Evolutionary conservation across 35 echinoderm and acorn worm species (phyloP).

Genomic region (Ptychodera flava): DNA sequence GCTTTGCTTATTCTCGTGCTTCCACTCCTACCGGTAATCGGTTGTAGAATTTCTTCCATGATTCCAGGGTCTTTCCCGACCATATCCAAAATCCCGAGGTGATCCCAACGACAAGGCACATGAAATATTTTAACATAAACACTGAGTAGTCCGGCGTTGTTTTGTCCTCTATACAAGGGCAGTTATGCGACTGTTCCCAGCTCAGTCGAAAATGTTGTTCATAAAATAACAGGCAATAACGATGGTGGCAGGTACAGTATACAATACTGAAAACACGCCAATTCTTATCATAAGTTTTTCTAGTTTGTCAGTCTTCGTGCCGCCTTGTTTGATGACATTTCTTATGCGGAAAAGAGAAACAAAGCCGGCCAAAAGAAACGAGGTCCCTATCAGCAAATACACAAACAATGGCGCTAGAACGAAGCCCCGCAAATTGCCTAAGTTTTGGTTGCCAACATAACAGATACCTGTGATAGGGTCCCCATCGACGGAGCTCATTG

Average conservation of each 20-base stretch:
- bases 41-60: slow-evolving; percentile 76
- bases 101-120: slow-evolving; percentile 97
- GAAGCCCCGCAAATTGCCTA: slow-evolving; percentile 79
- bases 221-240: slow-evolving; percentile 86
- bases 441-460: slow-evolving; percentile 91
- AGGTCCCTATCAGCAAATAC: slow-evolving; percentile 76
- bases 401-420: slow-evolving; percentile 84
- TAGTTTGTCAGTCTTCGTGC: slow-evolving; percentile 93
- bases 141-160: slow-evolving; percentile 83
- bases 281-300: slow-evolving; percentile 99
- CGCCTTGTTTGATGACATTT: slow-evolving; percentile 93
- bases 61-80: slow-evolving; percentile 80
- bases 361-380: slow-evolving; percentile 82
- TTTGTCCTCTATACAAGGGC: slow-evolving; percentile 14
- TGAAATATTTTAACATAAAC: slow-evolving; percentile 97
- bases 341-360: slow-evolving; percentile 85
- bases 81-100: slow-evolving; percentile 98
- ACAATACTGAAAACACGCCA: slow-evolving; percentile 93
- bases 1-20: not conserved
- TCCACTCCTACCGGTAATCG: slow-evolving; percentile 34
- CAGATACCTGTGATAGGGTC: slow-evolving; percentile 90
- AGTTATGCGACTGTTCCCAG: slow-evolving; percentile 70
- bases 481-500: slow-evolving; percentile 82
- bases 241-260: slow-evolving; percentile 94
- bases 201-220: slow-evolving; percentile 72